Base-by-base conservation (phyloP, 2,888 invertebrate genomes). In the Xanthia icteritia region DNA sequence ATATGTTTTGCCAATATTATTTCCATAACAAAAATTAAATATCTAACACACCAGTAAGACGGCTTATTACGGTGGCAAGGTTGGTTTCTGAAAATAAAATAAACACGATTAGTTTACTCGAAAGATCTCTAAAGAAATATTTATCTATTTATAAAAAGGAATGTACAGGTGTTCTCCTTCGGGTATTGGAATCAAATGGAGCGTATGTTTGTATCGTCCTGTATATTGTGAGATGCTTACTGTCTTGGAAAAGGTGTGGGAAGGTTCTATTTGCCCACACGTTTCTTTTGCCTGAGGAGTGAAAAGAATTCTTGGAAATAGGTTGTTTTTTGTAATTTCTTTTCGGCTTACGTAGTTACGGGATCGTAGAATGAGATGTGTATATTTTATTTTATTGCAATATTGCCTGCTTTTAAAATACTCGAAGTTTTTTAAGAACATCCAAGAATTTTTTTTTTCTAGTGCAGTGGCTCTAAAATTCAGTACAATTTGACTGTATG, bases 71-170 rank as follows among this genome's bases (percentile, higher is more conserved):
- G 89, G 86, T 8, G 82, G 85, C 2, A 76, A 70, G 60, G 85
- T 82, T 39, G 92, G 89, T 90, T 92, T 92, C 91, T 92, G 91
- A n/a, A 89, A 90, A 81, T 48, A 82, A 84, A 78, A 81, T 66
- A 80, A 85, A 86, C 76, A 75, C 31, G 75, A 80, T 85, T 76
- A 81, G 36, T 77, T 36, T 73, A 60, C 71, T 69, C 5, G 67
- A 81, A 65, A 70, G 27, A 66, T 64, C 27, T 66, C 23, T 31
- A 39, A 65, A 73, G 56, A 70, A 76, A 72, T 81, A 8, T 56
- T 64, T 69, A 60, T 72, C 36, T 70, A 75, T 75, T 64, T 45
- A 69, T 17, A 48, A 67, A 79, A 87, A 76, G 48, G 42, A 74
- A 73, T 71, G 71, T 65, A 76, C 73, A 84, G 77, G 71, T 79